phyloP scores from a whole-genome alignment of 2,113 vertebrate species.

The Proteles cristata region DNA sequence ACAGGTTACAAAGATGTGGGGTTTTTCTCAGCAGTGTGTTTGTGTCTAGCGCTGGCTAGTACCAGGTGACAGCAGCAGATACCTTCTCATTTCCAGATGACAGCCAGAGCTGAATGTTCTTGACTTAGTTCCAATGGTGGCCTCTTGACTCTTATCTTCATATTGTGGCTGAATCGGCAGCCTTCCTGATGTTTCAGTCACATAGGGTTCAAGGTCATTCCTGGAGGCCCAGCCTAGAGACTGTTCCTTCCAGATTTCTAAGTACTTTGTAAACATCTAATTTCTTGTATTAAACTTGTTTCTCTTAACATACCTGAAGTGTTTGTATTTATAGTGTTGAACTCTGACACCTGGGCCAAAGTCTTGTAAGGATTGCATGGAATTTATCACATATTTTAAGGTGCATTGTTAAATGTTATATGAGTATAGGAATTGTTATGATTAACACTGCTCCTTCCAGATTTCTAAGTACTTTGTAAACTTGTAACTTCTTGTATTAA shows the following conservation, averaged over 20 bases:
- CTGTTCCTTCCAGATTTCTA: not conserved
- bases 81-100: not conserved
- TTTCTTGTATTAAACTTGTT: not conserved
- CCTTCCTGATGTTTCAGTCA: not conserved
- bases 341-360: not conserved
- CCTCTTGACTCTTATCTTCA: not conserved
- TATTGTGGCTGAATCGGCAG: not conserved
- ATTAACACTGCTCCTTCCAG: not conserved
- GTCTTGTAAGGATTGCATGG: not conserved
- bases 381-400: slow-evolving; percentile 13
- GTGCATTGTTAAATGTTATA: not conserved
- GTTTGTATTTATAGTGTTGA: not conserved
- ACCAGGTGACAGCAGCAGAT: not conserved
- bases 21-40: not conserved
- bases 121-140: not conserved
- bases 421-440: not conserved
- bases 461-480: slow-evolving; percentile 17
- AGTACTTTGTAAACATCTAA: not conserved
- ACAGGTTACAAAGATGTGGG: not conserved
- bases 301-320: not conserved
- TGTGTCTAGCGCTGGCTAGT: not conserved
- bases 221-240: not conserved
- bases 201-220: not conserved
- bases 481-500: not conserved
- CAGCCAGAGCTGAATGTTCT: not conserved